phyloP scores from a whole-genome alignment of 2,113 vertebrate genomes.

The Corythoichthys haematopterus region DNA sequence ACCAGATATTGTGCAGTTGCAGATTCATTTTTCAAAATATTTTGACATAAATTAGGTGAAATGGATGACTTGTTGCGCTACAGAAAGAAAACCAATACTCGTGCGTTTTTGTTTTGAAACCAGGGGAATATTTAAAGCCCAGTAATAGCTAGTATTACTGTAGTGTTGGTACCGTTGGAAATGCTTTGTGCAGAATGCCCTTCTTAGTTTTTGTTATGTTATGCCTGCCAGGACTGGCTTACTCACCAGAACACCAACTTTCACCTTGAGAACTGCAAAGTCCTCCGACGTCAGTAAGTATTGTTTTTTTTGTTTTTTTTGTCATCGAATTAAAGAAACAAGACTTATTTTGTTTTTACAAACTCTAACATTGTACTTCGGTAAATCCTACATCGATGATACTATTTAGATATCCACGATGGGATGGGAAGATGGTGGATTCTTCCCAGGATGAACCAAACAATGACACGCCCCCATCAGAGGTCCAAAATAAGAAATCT shows the following conservation, averaged over 20 bases:
- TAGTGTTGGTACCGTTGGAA: not conserved
- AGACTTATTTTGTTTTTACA: not conserved
- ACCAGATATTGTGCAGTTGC: no score
- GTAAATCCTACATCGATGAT: not conserved
- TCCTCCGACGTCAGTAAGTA: conserved; percentile 80
- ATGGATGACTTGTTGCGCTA: not conserved
- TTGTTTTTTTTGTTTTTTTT: not conserved
- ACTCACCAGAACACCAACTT: conserved; percentile 82
- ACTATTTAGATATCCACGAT: conserved; percentile 80
- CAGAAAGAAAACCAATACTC: not conserved
- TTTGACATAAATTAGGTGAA: no score
- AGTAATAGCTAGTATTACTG: not conserved
- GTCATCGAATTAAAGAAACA: no score
- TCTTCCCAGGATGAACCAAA: no score
- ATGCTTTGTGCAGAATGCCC: not conserved
- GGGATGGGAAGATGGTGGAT: conserved; percentile 75
- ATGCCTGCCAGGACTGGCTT: conserved; percentile 81
- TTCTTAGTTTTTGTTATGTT: conserved; percentile 22
- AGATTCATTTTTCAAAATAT: no score
- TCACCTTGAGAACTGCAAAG: conserved; percentile 83
- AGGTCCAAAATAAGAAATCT: conserved; percentile 4
- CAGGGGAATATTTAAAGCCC: not conserved
- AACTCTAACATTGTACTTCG: not conserved
- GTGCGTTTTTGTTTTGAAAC: not conserved
- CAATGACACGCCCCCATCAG: not conserved